A percentile compares a stretch with the other conserved stretches of the same genome.
phyloP scores from a whole-genome alignment of 2,113 vertebrate genomes.

The Campylomormyrus tamandua region DNA sequence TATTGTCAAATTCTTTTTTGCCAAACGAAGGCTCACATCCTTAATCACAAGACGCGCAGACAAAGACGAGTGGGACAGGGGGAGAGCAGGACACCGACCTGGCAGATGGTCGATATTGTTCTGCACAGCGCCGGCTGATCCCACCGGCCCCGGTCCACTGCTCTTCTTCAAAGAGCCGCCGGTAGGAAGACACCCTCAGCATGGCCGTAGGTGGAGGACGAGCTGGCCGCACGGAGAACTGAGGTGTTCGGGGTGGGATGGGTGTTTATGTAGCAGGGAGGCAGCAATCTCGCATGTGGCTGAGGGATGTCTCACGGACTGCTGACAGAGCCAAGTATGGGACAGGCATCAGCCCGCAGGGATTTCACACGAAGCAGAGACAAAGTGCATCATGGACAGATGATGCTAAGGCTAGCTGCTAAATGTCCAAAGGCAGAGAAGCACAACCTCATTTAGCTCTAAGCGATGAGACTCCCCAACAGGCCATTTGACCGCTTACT shows the following conservation, averaged over 20 bases:
- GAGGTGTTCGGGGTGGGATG: background rate
- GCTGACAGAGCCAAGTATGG: constrained; percentile 43
- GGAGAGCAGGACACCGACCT: constrained; percentile 46
- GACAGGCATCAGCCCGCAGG: constrained; percentile 38
- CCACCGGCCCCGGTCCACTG: constrained; percentile 28
- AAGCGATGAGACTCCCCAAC: background rate
- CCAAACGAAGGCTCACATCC: background rate
- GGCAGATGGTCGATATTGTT: constrained; percentile 31
- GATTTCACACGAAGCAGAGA: constrained; percentile 46
- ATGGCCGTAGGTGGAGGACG: constrained; percentile 41
- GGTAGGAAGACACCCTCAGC: constrained; percentile 64
- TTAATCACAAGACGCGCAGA: background rate
- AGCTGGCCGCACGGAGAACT: constrained; percentile 20
- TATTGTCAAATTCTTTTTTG: background rate
- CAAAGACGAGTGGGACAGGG: background rate
- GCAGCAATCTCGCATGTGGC: constrained; percentile 49
- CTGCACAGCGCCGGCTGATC: constrained; percentile 34
- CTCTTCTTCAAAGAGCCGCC: constrained; percentile 52
- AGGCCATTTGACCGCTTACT: background rate
- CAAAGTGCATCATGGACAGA: background rate
- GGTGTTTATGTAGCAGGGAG: constrained; percentile 44
- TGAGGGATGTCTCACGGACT: constrained; percentile 40
- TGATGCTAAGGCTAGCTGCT: background rate
- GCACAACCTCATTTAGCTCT: background rate
- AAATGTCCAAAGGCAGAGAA: background rate